A percentile compares a stretch with the other conserved stretches of the same genome.
These are phyloP conservation scores for Venustaconcha ellipsiformis DNA, from an alignment of 1,140 invertebrate species.

Conservation along the genomic window DNA sequence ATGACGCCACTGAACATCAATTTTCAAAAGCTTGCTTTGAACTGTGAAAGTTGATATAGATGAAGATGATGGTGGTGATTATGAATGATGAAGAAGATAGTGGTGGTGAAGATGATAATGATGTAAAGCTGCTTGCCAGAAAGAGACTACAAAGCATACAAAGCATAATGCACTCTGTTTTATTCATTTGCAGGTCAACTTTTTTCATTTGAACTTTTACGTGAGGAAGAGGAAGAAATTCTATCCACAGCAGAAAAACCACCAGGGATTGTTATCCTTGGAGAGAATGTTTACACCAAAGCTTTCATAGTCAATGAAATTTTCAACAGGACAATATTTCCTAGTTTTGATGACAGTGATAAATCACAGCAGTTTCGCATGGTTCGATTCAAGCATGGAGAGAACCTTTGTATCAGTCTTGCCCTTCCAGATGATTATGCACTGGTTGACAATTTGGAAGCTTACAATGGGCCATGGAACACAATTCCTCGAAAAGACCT, in stretches of 20 bases:
- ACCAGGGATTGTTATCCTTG: slow-evolving; percentile 75
- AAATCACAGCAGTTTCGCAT: slow-evolving; percentile 75
- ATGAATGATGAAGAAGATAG: not conserved
- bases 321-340: slow-evolving; percentile 77
- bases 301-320: slow-evolving; percentile 81
- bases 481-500: slow-evolving; percentile 78
- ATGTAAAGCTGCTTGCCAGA: not conserved
- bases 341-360: slow-evolving; percentile 59
- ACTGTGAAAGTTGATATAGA: not conserved
- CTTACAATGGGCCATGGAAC: slow-evolving; percentile 74
- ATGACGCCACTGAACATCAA: too few species aligned
- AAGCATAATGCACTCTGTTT: not conserved
- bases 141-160: not conserved
- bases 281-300: slow-evolving; percentile 78
- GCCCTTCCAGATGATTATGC: slow-evolving; percentile 82
- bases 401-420: slow-evolving; percentile 76
- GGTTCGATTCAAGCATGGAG: slow-evolving; percentile 81
- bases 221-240: slow-evolving; percentile 68
- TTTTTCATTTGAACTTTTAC: slow-evolving; percentile 60
- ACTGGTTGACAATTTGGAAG: slow-evolving; percentile 77
- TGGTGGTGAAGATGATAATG: not conserved
- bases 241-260: slow-evolving; percentile 64
- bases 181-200: slow-evolving; percentile 63
- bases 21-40: not conserved
- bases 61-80: too few species aligned